These are phyloP conservation scores for Lateolabrax maculatus DNA, from an alignment of 2,797 vertebrate genomes.

Conservation along the genomic window DNA sequence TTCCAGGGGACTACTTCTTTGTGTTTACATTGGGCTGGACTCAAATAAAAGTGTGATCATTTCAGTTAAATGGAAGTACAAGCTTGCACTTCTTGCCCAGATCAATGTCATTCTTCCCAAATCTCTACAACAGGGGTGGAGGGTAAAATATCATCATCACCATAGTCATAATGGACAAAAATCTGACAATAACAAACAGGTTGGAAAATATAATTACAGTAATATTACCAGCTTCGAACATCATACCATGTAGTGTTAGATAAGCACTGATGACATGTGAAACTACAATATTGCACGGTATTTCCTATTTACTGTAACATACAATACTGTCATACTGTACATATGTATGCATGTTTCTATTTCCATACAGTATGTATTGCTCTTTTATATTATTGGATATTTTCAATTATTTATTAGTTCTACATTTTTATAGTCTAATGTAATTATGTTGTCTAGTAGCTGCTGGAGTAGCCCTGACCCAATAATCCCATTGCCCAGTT, in stretches of 20 bases:
- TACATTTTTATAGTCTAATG: not conserved
- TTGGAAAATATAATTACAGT: not conserved
- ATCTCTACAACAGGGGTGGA: not conserved
- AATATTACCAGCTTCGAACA: not conserved
- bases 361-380: not conserved
- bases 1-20: not conserved
- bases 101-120: not conserved
- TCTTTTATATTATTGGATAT: not conserved
- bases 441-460: not conserved
- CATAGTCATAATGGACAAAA: too few species aligned
- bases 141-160: not conserved
- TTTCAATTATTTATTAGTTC: not conserved
- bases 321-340: not conserved
- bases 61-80: not conserved
- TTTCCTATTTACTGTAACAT: not conserved
- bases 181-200: too few species aligned
- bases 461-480: not conserved
- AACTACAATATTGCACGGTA: not conserved
- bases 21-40: not conserved
- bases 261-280: not conserved
- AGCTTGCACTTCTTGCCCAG: not conserved
- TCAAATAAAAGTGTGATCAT: not conserved
- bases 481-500: not conserved
- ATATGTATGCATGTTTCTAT: not conserved
- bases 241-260: not conserved